A percentile compares a stretch with the other conserved stretches of the same genome.
phyloP scores from a whole-genome alignment of 2,888 invertebrate genomes.

The Myopa tessellatipennis region DNA sequence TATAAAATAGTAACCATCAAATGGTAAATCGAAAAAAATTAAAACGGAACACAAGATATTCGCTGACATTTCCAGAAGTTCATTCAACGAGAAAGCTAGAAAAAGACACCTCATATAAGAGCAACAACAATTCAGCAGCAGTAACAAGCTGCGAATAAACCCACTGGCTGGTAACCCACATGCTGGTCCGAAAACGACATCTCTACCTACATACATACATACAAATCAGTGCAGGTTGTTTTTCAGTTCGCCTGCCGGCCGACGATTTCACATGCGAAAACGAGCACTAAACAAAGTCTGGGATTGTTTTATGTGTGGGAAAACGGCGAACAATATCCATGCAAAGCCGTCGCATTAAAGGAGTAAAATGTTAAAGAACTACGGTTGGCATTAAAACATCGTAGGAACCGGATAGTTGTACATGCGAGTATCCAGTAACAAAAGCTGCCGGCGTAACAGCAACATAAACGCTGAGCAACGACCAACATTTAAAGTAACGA shows the following conservation, averaged over 20 bases:
- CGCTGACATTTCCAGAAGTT: too few relatives aligned
- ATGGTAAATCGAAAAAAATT: too few relatives aligned
- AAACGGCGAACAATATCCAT: slow-evolving; percentile 6
- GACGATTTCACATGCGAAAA: slow-evolving; percentile 7
- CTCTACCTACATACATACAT: not conserved
- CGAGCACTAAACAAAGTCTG: not conserved
- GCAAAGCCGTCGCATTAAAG: slow-evolving; percentile 1
- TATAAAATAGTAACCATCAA: too few relatives aligned
- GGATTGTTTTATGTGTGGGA: slow-evolving; percentile 25
- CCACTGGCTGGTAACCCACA: not conserved
- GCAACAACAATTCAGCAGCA: not conserved
- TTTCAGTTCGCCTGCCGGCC: not conserved
- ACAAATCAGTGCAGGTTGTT: slow-evolving; percentile 10
- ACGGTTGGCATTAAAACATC: not conserved
- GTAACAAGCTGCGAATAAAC: not conserved
- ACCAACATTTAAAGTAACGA: not conserved
- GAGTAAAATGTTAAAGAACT: not conserved
- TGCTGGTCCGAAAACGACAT: not conserved
- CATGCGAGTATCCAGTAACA: slow-evolving; percentile 4
- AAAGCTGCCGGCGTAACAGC: not conserved
- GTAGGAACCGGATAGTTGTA: not conserved
- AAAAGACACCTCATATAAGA: not conserved
- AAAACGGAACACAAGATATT: too few relatives aligned
- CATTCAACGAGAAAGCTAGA: too few relatives aligned
- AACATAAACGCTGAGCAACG: slow-evolving; percentile 16